Percentiles rank a stretch among this genome's conserved stretches.
These are phyloP conservation scores for Ectropis grisescens DNA, from an alignment of 1,140 invertebrate genomes.

Conservation along the genomic window DNA sequence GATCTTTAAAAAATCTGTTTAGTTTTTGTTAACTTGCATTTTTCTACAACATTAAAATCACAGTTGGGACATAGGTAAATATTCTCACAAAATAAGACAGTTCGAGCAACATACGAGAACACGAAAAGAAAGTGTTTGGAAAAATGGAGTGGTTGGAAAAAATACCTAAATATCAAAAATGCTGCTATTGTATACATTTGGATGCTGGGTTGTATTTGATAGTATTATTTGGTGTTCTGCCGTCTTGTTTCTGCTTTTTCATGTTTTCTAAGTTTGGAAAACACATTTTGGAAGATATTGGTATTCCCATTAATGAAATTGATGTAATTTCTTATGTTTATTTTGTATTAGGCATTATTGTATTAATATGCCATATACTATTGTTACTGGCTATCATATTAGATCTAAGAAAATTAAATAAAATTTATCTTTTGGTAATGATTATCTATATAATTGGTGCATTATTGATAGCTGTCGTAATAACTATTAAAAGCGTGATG, in stretches of 20 bases:
- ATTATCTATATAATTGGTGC: conserved; percentile 14
- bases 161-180: no score
- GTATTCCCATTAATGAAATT: not conserved
- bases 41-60: no score
- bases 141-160: no score
- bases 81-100: no score
- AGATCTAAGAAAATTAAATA: conserved; percentile 5
- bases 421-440: conserved; percentile 8
- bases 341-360: conserved; percentile 3
- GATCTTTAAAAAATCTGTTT: no score
- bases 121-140: no score
- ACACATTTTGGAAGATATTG: not conserved
- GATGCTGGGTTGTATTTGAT: conserved; percentile 9
- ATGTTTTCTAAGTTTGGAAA: conserved; percentile 1
- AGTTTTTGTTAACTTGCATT: no score
- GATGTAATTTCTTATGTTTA: not conserved
- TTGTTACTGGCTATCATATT: conserved; percentile 7
- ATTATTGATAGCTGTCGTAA: no score
- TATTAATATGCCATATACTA: conserved; percentile 7
- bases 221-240: conserved; percentile 7
- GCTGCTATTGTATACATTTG: conserved; percentile 10
- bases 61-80: no score
- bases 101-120: no score
- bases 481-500: no score
- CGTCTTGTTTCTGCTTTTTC: conserved; percentile 7